phyloP scores from a whole-genome alignment of 2,113 vertebrate species.

The Cervus canadensis region DNA sequence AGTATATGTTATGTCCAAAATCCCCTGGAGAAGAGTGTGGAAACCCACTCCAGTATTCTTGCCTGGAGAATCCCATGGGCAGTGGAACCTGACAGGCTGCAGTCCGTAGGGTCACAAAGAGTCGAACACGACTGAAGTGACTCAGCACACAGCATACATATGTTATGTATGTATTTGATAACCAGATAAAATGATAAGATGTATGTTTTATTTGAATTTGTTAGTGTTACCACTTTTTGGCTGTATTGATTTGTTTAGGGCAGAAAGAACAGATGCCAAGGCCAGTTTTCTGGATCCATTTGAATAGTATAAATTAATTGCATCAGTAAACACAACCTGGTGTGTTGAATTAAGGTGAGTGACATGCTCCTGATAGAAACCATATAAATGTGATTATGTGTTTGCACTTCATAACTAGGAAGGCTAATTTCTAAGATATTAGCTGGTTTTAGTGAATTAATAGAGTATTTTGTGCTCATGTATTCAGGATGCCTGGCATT shows the following conservation, averaged over 20 bases:
- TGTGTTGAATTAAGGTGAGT: conserved; percentile 31
- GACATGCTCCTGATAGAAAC: conserved; percentile 21
- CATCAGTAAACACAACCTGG: conserved; percentile 18
- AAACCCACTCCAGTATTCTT: background rate
- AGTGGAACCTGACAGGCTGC: background rate
- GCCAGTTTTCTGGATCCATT: conserved; percentile 12
- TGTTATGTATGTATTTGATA: background rate
- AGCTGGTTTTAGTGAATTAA: conserved; percentile 18
- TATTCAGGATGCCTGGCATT: background rate
- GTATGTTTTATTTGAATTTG: background rate
- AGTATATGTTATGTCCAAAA: background rate
- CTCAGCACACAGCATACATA: background rate
- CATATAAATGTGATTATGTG: conserved; percentile 18
- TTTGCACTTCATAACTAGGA: conserved; percentile 37
- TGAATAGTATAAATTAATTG: conserved; percentile 37
- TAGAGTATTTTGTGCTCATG: conserved; percentile 1
- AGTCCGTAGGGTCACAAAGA: background rate
- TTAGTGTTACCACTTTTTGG: background rate
- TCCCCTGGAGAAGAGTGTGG: background rate
- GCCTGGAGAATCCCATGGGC: background rate
- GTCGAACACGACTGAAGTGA: background rate
- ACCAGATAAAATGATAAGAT: background rate
- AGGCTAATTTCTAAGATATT: conserved; percentile 40
- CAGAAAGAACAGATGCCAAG: background rate
- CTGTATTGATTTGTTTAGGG: conserved; percentile 21